Evolutionary conservation across 2,113 vertebrate species (phyloP), one percentile per base, ranked within the genome.

Genomic region (Haemorhous mexicanus): DNA sequence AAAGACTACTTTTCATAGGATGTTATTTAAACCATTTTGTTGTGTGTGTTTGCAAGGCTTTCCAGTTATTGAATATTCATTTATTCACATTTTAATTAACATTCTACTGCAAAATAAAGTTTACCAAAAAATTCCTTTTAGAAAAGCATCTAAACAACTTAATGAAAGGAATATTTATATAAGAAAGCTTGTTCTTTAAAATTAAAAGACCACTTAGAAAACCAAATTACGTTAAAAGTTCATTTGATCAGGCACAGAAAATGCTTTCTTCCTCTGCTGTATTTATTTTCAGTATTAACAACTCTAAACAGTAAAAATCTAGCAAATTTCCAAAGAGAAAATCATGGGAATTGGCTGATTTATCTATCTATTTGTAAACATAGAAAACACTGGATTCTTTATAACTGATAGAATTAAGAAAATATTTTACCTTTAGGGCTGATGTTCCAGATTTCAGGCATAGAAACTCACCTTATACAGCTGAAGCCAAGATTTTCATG

Each of bases 51-150:
- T 53, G 67, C 77, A 84, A 88, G 21, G 13, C 62, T 83, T 80
- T n/a, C 95, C 69, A 92, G 87, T 91, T 92, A 95, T 23, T 90
- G 33, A 92, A 63, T 82, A 89, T 68, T 84, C 24, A 69, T 85
- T 69, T 69, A 87, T 85, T 89, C 93, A 92, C 67, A 92, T 93
- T 93, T 76, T 72, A 92, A 95, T 96, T 72, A 95, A 82, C 97
- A 87, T 85, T 90, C 58, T 62, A 84, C 59, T 75, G 79, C 75
- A 52, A 93, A 76, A 87, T 24, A 33, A 64, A 75, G 20, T 58
- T 93, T 35, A 74, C 18, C 2, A 27, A 91, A 87, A 78, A n/a
- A 2, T 7, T 64, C 13, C 22, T 80, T 41, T 44, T 61, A 63
- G 46, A 77, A 90, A 82, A 84, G 77, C 18, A 49, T 32, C n/a